A percentile compares a stretch with the other conserved stretches of the same genome.
phyloP scores from a whole-genome alignment of 1,140 invertebrate species.

The Drosophila bifasciata region DNA sequence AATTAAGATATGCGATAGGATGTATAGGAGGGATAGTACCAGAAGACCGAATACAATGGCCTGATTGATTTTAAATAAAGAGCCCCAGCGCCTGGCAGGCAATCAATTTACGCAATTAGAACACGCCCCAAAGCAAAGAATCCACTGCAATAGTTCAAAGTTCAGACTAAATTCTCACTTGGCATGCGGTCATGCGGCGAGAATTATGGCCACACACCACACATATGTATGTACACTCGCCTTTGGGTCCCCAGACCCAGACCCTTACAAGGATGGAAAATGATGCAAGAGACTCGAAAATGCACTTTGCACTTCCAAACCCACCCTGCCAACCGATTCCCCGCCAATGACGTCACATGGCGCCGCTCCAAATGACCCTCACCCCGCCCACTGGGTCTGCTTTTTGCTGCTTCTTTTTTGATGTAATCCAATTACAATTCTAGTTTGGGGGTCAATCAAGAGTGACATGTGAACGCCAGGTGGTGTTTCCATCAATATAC shows the following conservation, averaged over 20 bases:
- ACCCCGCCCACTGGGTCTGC: conserved; percentile 6
- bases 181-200: not conserved
- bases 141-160: conserved; percentile 36
- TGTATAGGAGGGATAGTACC: conserved; percentile 8
- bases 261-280: conserved; percentile 19
- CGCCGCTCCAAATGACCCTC: conserved; percentile 23
- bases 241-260: conserved; percentile 3
- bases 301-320: conserved; percentile 46
- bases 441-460: not conserved
- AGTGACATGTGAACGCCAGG: conserved; percentile 6
- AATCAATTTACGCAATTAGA: conserved; percentile 73
- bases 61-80: conserved; percentile 72
- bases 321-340: conserved; percentile 8
- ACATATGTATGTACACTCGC: too few species aligned
- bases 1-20: conserved; percentile 47
- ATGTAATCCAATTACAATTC: conserved; percentile 72
- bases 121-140: conserved; percentile 17
- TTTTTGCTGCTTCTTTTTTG: conserved; percentile 31
- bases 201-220: not conserved
- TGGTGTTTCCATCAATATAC: conserved; percentile 20
- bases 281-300: conserved; percentile 43
- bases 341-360: conserved; percentile 46
- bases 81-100: conserved; percentile 29
- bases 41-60: conserved; percentile 44
- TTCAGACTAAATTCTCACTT: conserved; percentile 15